A percentile compares a stretch with the other conserved stretches of the same genome.
Evolutionary conservation across 2,113 vertebrate genomes (phyloP).

Genomic region (Sula dactylatra): DNA sequence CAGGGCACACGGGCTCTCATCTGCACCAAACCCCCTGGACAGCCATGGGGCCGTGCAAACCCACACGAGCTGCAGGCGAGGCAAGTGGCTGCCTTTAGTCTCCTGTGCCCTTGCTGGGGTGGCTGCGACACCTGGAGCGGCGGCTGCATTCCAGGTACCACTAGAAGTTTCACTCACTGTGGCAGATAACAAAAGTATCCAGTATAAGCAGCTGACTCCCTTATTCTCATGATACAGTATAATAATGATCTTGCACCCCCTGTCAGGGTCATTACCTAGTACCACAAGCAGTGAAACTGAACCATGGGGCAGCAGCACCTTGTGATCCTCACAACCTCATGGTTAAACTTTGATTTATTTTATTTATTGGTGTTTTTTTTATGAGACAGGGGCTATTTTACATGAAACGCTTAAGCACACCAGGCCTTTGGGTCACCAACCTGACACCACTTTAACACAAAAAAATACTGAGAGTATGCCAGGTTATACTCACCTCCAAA

Average conservation of each 20-base stretch:
- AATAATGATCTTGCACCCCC: background rate
- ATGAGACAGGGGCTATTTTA: background rate
- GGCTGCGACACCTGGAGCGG: background rate
- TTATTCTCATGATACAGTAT: background rate
- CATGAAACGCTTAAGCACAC: rapidly evolving
- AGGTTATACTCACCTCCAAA: background rate
- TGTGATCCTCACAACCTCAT: background rate
- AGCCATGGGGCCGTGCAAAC: background rate
- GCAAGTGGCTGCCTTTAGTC: background rate
- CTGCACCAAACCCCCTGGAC: rapidly evolving
- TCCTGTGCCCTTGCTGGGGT: background rate
- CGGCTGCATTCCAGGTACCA: background rate
- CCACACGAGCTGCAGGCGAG: background rate
- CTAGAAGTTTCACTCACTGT: background rate
- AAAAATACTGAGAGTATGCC: background rate
- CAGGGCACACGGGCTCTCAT: rapidly evolving
- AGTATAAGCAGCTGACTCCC: background rate
- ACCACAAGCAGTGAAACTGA: background rate
- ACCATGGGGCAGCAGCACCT: background rate
- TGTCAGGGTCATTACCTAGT: background rate
- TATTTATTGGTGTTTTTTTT: background rate
- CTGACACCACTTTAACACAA: background rate
- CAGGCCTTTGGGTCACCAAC: background rate
- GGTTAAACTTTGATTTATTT: background rate
- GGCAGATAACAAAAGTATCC: background rate